These are phyloP conservation scores for Vulpes ferrilata DNA, from an alignment of 2,113 vertebrate species.

Conservation along the genomic window DNA sequence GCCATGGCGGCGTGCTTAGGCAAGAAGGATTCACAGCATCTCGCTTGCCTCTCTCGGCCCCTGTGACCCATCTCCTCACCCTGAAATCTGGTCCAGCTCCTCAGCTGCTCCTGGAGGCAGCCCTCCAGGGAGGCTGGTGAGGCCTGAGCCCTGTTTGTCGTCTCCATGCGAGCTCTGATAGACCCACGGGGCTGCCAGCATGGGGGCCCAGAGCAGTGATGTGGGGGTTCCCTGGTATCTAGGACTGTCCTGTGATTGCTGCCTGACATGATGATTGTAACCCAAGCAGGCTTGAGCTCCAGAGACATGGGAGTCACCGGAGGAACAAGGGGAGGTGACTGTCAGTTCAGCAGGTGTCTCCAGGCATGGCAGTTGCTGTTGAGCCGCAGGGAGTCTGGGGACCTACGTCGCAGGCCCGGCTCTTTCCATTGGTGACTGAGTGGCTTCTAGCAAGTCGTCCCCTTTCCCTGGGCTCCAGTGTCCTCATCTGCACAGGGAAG, in stretches of 20 bases:
- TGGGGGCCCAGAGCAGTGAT: neutral
- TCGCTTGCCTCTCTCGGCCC: neutral
- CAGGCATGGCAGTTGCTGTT: neutral
- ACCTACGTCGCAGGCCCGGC: neutral
- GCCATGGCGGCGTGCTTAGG: neutral
- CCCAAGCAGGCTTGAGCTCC: neutral
- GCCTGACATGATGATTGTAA: neutral
- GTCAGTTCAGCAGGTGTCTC: neutral
- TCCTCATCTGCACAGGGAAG: neutral
- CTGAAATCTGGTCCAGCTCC: neutral
- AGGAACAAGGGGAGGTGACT: neutral
- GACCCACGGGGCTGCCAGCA: neutral
- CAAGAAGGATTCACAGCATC: neutral
- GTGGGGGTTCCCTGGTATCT: neutral
- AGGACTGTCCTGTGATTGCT: neutral
- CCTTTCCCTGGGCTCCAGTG: neutral
- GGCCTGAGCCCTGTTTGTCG: neutral
- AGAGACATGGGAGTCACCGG: neutral
- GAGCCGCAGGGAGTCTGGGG: neutral
- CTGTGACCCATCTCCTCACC: rapidly evolving
- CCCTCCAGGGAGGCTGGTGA: too few relatives aligned
- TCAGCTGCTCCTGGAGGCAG: neutral
- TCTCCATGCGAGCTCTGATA: neutral
- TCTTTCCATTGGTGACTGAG: neutral
- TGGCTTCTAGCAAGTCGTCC: neutral